Conservation (phyloP, 1,140 invertebrate species). For the Melipona quadrifasciata region DNA sequence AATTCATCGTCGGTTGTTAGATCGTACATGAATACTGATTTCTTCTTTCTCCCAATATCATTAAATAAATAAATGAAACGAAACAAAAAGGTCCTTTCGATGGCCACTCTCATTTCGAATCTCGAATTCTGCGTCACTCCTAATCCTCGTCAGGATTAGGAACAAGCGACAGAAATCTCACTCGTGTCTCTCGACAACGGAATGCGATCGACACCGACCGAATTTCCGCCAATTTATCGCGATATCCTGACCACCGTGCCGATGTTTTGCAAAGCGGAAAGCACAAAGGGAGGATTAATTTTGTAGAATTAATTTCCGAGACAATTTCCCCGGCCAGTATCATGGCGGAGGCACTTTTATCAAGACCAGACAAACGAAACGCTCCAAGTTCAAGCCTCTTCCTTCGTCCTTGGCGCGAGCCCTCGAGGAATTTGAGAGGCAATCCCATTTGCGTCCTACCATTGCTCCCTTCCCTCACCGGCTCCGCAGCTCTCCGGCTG, state of each 20-base stretch:
- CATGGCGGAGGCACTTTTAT: constrained; percentile 18
- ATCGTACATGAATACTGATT: too few relatives aligned
- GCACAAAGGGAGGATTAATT: constrained; percentile 41
- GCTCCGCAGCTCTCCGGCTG: background rate
- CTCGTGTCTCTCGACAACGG: too few relatives aligned
- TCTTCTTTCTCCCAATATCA: too few relatives aligned
- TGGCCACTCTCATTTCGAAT: too few relatives aligned
- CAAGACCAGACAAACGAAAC: constrained; percentile 52
- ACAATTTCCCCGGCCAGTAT: constrained; percentile 23
- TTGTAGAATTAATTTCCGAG: constrained; percentile 45
- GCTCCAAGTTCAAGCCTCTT: constrained; percentile 53
- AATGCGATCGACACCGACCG: too few relatives aligned
- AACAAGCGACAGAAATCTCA: too few relatives aligned
- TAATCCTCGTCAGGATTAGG: too few relatives aligned
- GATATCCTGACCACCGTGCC: background rate
- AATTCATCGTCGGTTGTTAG: too few relatives aligned
- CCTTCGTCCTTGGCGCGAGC: constrained; percentile 61
- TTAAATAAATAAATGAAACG: too few relatives aligned
- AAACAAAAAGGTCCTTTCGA: too few relatives aligned
- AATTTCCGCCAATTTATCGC: background rate
- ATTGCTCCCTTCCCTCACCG: background rate
- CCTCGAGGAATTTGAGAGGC: constrained; percentile 71
- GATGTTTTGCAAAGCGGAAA: background rate
- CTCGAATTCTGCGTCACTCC: too few relatives aligned
- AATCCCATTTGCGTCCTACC: constrained; percentile 73